Conservation (phyloP, 2,113 vertebrate genomes). For the Ophiodon elongatus region DNA sequence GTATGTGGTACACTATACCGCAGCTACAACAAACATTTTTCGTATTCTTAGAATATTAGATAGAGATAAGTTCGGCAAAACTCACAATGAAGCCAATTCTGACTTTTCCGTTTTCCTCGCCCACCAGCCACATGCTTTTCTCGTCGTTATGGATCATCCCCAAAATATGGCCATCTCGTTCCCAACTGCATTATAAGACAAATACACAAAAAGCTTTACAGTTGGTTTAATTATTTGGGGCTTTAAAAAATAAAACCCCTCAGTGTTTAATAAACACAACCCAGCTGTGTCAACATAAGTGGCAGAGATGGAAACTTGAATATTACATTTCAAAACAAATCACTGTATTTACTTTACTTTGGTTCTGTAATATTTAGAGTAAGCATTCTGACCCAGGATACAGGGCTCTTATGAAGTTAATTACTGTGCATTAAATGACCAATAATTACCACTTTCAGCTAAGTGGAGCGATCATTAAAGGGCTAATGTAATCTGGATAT, state of each 20-base stretch:
- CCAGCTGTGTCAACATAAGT: not conserved
- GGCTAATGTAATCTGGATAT: not conserved
- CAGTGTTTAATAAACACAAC: not conserved
- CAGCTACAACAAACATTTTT: not conserved
- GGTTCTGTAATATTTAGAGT: not conserved
- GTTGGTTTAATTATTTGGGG: not conserved
- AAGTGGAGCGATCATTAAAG: not conserved
- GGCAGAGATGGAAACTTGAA: not conserved
- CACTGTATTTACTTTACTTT: not conserved
- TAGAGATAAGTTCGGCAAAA: not conserved
- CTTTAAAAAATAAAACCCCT: not conserved
- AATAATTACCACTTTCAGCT: not conserved
- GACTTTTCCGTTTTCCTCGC: rapidly evolving
- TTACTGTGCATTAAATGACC: not conserved
- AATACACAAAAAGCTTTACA: not conserved
- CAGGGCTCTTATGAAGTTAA: not conserved
- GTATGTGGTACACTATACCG: not conserved
- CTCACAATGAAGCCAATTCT: constrained; percentile 72
- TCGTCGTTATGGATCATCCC: constrained; percentile 53
- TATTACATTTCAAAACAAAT: not conserved
- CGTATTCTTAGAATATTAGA: not conserved
- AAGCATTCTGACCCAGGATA: not conserved
- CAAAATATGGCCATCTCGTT: rapidly evolving
- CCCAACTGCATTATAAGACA: constrained; percentile 54
- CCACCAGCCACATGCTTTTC: constrained; percentile 78